These are phyloP conservation scores for Meandrusa payeni DNA, from an alignment of 2,888 invertebrate species.

Conservation along the genomic window DNA sequence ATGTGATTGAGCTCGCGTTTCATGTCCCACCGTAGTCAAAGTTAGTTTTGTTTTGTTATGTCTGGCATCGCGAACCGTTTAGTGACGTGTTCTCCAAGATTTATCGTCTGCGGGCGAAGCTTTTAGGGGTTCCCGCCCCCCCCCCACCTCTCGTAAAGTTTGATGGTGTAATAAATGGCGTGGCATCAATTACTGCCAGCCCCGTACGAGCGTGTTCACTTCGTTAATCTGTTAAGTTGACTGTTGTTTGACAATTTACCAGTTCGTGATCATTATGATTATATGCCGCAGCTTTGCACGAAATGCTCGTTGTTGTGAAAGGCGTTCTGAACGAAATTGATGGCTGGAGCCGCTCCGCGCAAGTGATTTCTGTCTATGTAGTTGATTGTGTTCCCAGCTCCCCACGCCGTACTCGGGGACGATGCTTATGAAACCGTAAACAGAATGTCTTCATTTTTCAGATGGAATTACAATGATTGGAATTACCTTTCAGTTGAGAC, in stretches of 20 bases:
- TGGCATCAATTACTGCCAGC: slow-evolving; percentile 48
- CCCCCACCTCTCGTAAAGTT: slow-evolving; percentile 36
- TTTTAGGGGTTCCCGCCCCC: slow-evolving; percentile 39
- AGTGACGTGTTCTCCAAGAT: slow-evolving; percentile 48
- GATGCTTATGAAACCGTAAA: too few species aligned
- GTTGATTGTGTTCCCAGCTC: too few species aligned
- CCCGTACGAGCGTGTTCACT: slow-evolving; percentile 33
- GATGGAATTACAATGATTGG: too few species aligned
- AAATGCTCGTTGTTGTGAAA: slow-evolving; percentile 3
- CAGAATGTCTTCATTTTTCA: too few species aligned
- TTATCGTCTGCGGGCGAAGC: slow-evolving; percentile 41
- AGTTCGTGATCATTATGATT: slow-evolving; percentile 22
- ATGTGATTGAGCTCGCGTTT: slow-evolving; percentile 60
- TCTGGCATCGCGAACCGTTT: slow-evolving; percentile 48
- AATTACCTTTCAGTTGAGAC: too few species aligned
- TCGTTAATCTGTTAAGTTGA: slow-evolving; percentile 30
- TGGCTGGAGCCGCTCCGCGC: background rate
- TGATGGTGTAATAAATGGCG: slow-evolving; percentile 46
- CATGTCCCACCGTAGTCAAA: slow-evolving; percentile 43
- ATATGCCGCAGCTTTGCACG: slow-evolving; percentile 3
- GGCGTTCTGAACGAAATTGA: background rate
- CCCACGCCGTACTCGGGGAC: too few species aligned
- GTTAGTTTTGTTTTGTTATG: slow-evolving; percentile 58
- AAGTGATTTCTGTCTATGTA: too few species aligned
- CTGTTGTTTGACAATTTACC: slow-evolving; percentile 28